Base-by-base conservation (phyloP, 2,888 invertebrate genomes). In the Crioceris asparagi region DNA sequence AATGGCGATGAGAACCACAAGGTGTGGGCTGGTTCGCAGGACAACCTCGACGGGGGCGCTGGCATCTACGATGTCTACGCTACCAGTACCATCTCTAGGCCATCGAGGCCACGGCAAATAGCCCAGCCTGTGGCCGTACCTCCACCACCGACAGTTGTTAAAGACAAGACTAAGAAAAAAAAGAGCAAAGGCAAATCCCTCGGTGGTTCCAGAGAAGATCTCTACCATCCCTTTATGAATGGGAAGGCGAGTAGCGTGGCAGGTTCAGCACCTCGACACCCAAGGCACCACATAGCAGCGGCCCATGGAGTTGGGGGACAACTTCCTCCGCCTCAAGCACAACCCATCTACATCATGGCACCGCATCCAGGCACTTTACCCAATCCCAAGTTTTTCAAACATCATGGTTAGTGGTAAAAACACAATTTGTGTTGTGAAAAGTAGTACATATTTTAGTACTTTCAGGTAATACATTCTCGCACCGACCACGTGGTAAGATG, bases 1-100 rank as follows among this genome's bases (percentile, higher is more conserved):
- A 90, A 90, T 56, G 90, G 88, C 0, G 87, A 91, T 56, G 90
- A 90, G 63, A 92, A 92, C 61, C 91, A 92, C 62, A 92, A 92
- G 63, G 57, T 92, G 26, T 92, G 92, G 91, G 83, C 84, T 2
- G 85, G 86, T 6, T 77, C 78, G 17, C 74, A 77, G 18, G 84
- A 85, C 59, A 77, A 83, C 38, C 69, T 84, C 19, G 82, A 82
- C 44, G 77, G 11, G 7, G 15, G 27, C 7, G 27, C 27, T 14
- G 27, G 69, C 15, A 68, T 74, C 41, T 85, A 85, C 54, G 85
- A 86, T 48, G 72, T 79, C 19, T 75, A 72, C 44, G 71, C 70
- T 33, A 67, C 61, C 8, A 71, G 79, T 52, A 70, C 75, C 46
- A 53, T 74, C 40, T 72, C 78, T 11, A 69, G 80, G 32, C 78